phyloP scores from a whole-genome alignment of 1,140 invertebrate genomes.

The Pomacea maculata region DNA sequence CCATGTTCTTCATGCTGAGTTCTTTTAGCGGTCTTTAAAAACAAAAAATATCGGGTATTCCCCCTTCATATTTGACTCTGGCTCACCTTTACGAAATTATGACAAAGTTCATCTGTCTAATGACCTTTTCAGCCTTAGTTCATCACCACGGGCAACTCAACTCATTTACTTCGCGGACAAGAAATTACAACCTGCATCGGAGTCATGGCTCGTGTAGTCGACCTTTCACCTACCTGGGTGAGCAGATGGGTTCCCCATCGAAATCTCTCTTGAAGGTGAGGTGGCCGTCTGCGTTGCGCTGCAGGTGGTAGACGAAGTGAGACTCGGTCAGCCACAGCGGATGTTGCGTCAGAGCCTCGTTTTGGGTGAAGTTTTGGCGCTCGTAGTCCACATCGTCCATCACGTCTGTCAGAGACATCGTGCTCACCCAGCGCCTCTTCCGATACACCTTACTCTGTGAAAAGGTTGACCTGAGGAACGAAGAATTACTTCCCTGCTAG shows the following conservation, averaged over 20 bases:
- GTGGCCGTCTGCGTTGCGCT: slow-evolving; percentile 38
- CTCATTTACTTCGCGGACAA: not conserved
- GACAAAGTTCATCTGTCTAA: not conserved
- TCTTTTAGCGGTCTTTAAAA: slow-evolving; percentile 41
- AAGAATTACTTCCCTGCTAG: too few species aligned
- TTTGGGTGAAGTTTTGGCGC: slow-evolving; percentile 46
- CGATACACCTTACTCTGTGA: too few species aligned
- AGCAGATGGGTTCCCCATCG: slow-evolving; percentile 45
- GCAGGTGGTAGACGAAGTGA: slow-evolving; percentile 50
- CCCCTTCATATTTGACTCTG: not conserved
- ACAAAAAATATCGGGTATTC: slow-evolving; percentile 3
- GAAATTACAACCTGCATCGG: not conserved
- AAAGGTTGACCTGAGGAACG: too few species aligned
- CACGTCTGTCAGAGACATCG: slow-evolving; percentile 44
- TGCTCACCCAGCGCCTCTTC: too few species aligned
- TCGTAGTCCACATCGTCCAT: slow-evolving; percentile 55
- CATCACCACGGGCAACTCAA: not conserved
- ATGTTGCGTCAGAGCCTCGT: slow-evolving; percentile 33
- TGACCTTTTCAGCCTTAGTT: not conserved
- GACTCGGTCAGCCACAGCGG: slow-evolving; percentile 49
- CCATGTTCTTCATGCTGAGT: slow-evolving; percentile 47
- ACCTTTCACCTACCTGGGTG: slow-evolving; percentile 43
- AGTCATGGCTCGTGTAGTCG: too few species aligned
- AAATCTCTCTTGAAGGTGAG: slow-evolving; percentile 39
- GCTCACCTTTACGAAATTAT: not conserved